phyloP scores from a whole-genome alignment of 2,888 invertebrate species.

The Scelioninae gen. 1 region DNA sequence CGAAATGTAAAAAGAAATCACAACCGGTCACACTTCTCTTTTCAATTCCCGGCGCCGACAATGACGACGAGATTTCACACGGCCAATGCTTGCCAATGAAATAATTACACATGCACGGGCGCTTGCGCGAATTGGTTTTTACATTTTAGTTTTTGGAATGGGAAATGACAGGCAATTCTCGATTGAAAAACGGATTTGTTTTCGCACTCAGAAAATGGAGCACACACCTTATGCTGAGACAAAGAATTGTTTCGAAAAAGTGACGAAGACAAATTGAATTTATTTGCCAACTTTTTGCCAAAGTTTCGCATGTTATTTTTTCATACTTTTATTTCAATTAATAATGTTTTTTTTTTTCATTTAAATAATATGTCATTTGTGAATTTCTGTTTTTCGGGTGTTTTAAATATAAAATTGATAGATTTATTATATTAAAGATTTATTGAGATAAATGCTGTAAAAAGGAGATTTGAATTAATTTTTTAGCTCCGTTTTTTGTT shows the following conservation, averaged over 20 bases:
- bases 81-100: conserved; percentile 72
- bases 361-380: too few relatives aligned
- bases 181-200: conserved; percentile 18
- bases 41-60: conserved; percentile 67
- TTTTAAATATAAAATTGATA: too few relatives aligned
- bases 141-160: conserved; percentile 39
- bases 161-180: conserved; percentile 40
- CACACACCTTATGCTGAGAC: background rate
- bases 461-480: too few relatives aligned
- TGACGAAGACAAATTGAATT: conserved; percentile 5
- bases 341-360: too few relatives aligned
- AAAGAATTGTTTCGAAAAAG: background rate
- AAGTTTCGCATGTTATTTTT: too few relatives aligned
- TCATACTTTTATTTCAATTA: too few relatives aligned
- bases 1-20: conserved; percentile 69
- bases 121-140: conserved; percentile 49
- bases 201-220: conserved; percentile 1
- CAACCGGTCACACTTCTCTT: conserved; percentile 68
- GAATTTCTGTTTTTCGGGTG: too few relatives aligned
- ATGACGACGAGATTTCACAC: conserved; percentile 73
- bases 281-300: too few relatives aligned
- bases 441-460: too few relatives aligned
- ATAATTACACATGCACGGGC: conserved; percentile 68
- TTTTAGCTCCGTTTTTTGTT: too few relatives aligned
- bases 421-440: too few relatives aligned